Percentiles rank a stretch among this genome's conserved stretches.
Evolutionary conservation across 2,888 invertebrate genomes (phyloP).

Genomic region (Tiliacea citrago): DNA sequence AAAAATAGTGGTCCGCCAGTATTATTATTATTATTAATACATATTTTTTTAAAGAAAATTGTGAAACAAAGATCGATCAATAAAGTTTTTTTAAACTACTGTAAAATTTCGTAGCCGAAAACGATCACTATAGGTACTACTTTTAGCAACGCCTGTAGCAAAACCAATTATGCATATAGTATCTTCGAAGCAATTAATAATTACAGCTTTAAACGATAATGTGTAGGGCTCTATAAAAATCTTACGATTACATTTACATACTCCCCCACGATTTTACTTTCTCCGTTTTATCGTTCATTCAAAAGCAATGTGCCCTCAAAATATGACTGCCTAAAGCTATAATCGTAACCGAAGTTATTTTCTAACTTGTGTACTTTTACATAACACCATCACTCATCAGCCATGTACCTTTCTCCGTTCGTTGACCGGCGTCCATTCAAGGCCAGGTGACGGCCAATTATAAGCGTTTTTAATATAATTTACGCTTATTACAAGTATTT

Average conservation of each 20-base stretch:
- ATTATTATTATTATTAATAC: too few relatives aligned
- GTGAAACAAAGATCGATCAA: not conserved
- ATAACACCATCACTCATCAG: conserved; percentile 72
- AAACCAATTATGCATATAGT: not conserved
- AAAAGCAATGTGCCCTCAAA: conserved; percentile 57
- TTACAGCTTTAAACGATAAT: conserved; percentile 20
- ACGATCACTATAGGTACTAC: not conserved
- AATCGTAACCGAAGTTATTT: conserved; percentile 67
- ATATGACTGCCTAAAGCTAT: conserved; percentile 60
- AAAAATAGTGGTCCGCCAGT: too few relatives aligned
- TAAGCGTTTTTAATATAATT: conserved; percentile 66
- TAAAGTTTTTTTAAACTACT: not conserved
- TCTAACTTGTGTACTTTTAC: conserved; percentile 77
- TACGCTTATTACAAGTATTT: conserved; percentile 49
- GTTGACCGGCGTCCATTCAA: conserved; percentile 78
- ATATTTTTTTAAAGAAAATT: not conserved
- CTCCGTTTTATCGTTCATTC: conserved; percentile 44
- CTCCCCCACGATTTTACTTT: conserved; percentile 48
- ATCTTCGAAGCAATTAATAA: conserved; percentile 11
- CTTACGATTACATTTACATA: conserved; percentile 14
- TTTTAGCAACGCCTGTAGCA: not conserved
- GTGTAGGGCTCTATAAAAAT: conserved; percentile 4
- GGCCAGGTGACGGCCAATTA: conserved; percentile 77
- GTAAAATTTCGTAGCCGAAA: not conserved
- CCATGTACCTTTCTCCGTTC: conserved; percentile 78